Conservation (phyloP, 1,140 invertebrate species). For the Plutomurus gul region DNA sequence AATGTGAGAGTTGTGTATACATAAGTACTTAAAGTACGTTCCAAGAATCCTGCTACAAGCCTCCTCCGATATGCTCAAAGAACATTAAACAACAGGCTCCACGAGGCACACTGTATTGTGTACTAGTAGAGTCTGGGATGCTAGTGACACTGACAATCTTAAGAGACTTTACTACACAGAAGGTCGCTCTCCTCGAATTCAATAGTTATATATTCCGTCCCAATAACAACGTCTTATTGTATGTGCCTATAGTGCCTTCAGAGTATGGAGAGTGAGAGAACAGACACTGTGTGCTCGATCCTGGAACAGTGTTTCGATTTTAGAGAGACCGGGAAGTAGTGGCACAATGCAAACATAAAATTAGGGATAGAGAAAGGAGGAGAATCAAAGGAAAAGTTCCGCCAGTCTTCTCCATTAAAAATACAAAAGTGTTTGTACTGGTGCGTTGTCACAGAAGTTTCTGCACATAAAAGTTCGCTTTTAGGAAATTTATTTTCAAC, state of each 20-base stretch:
- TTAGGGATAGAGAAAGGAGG: neutral
- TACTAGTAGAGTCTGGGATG: too few species aligned
- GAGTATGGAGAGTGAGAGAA: too few species aligned
- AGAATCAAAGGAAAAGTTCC: neutral
- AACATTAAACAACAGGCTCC: too few species aligned
- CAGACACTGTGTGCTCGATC: neutral
- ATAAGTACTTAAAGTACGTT: too few species aligned
- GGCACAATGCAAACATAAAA: neutral
- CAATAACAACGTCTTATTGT: neutral
- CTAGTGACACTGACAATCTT: too few species aligned
- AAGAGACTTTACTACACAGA: too few species aligned
- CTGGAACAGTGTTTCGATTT: neutral
- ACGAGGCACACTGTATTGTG: too few species aligned
- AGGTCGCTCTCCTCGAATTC: neutral
- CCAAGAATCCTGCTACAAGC: too few species aligned
- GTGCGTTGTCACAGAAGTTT: neutral
- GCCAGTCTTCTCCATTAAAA: neutral
- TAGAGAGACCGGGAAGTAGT: neutral
- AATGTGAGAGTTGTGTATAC: too few species aligned
- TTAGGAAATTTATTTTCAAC: neutral
- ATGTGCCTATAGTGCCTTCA: neutral
- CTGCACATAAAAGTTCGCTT: neutral
- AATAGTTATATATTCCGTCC: constrained; percentile 14
- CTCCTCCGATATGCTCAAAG: too few species aligned
- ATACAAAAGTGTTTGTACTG: constrained; percentile 7